A percentile compares a stretch with the other conserved stretches of the same genome.
Conservation (phyloP, 2,797 vertebrate genomes). For the Hydrolagus colliei region DNA sequence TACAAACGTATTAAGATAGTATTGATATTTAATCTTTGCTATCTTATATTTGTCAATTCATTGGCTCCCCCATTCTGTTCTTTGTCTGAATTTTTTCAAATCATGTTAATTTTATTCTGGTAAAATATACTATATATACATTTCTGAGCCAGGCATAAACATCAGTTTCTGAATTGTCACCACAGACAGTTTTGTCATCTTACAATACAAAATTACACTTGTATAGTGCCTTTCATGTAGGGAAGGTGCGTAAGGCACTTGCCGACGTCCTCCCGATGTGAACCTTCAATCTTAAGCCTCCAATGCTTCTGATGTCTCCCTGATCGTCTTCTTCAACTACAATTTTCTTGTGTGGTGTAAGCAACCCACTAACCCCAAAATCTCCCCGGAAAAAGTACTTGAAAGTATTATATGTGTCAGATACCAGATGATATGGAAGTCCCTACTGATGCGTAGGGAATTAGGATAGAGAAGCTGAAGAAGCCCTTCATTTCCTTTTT, state of each 20-base stretch:
- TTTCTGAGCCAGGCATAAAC: neutral
- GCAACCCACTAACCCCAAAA: constrained; percentile 2
- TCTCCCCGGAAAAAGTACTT: neutral
- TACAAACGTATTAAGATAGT: no score
- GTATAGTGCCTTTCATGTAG: no score
- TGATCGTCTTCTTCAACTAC: neutral
- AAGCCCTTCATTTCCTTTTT: constrained; percentile 35
- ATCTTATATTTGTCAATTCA: neutral
- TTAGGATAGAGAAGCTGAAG: neutral
- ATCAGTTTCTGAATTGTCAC: neutral
- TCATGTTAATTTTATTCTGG: neutral
- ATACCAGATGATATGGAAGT: no score
- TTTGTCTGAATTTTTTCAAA: neutral
- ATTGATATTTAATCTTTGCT: neutral
- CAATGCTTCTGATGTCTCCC: neutral
- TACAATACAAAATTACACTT: no score
- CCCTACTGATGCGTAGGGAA: no score
- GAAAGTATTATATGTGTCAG: neutral
- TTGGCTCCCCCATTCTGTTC: neutral
- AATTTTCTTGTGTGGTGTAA: neutral
- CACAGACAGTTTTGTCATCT: neutral
- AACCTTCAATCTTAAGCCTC: neutral
- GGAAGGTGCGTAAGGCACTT: no score
- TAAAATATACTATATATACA: neutral
- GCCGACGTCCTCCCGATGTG: no score